These are phyloP conservation scores for Eupithecia exiguata DNA, from an alignment of 2,888 invertebrate species.

Conservation along the genomic window DNA sequence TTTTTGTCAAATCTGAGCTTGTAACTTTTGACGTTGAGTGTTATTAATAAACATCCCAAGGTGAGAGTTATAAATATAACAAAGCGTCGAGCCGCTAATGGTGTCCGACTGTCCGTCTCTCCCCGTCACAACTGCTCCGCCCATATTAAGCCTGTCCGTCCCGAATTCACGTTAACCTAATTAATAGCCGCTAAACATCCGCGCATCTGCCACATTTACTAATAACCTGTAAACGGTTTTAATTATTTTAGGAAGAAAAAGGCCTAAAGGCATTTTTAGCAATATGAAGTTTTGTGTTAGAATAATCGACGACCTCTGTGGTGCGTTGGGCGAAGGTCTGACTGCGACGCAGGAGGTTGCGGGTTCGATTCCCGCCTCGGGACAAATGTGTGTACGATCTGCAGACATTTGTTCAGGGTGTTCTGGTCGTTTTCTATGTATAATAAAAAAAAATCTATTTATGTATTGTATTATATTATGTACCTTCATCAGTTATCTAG, in stretches of 20 bases:
- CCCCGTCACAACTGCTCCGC: slow-evolving; percentile 14
- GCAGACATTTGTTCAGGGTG: too few species aligned
- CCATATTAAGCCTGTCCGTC: slow-evolving; percentile 8
- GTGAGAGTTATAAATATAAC: slow-evolving; percentile 3
- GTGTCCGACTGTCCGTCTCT: slow-evolving; percentile 13
- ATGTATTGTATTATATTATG: too few species aligned
- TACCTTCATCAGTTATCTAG: too few species aligned
- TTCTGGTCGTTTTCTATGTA: too few species aligned
- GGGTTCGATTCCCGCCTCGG: too few species aligned
- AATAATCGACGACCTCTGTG: too few species aligned
- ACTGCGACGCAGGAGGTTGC: too few species aligned
- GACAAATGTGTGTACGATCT: too few species aligned
- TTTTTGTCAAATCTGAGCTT: background rate
- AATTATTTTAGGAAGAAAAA: background rate
- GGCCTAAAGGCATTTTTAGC: background rate
- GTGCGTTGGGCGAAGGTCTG: too few species aligned
- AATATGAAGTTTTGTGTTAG: background rate
- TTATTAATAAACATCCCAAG: slow-evolving; percentile 14
- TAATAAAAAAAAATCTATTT: too few species aligned
- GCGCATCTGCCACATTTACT: slow-evolving; percentile 34
- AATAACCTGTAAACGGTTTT: slow-evolving; percentile 9
- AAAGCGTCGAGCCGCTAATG: background rate
- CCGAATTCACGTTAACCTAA: slow-evolving; percentile 37
- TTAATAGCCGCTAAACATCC: slow-evolving; percentile 36
- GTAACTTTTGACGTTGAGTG: background rate